These are phyloP conservation scores for Merodon equestris DNA, from an alignment of 2,888 invertebrate genomes.

Conservation along the genomic window DNA sequence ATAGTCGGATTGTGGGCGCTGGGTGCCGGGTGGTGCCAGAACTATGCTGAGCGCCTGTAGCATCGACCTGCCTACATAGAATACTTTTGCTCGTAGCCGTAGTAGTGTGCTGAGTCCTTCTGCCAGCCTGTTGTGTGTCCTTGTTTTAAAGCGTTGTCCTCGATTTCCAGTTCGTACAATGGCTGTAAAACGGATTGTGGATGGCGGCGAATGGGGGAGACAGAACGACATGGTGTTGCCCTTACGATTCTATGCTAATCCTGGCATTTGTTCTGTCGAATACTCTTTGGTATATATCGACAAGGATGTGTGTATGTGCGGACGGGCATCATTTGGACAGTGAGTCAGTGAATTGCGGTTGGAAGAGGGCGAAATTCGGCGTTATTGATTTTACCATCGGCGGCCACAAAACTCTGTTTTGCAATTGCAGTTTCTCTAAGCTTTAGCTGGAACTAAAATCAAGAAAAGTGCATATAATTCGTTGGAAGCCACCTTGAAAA, in stretches of 20 bases:
- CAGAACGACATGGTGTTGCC: conserved; percentile 47
- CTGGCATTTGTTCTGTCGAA: conserved; percentile 64
- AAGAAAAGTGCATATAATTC: too few relatives aligned
- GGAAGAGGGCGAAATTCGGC: not conserved
- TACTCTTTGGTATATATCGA: conserved; percentile 2
- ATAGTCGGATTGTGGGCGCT: conserved; percentile 26
- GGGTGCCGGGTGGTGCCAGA: too few relatives aligned
- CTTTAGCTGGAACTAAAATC: too few relatives aligned
- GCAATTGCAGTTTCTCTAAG: too few relatives aligned
- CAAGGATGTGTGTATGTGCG: conserved; percentile 42
- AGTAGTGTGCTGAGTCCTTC: conserved; percentile 49
- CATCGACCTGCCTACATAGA: conserved; percentile 43
- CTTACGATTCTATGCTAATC: conserved; percentile 62
- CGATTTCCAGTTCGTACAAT: conserved; percentile 50
- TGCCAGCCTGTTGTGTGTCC: conserved; percentile 67
- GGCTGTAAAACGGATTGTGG: too few relatives aligned
- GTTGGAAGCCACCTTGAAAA: too few relatives aligned
- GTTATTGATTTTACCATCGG: not conserved
- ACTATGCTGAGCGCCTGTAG: too few relatives aligned
- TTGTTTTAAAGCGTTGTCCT: conserved; percentile 55
- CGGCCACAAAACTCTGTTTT: too few relatives aligned
- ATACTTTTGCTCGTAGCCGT: conserved; percentile 6
- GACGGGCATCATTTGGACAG: conserved; percentile 5
- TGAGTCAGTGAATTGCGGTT: conserved; percentile 15
- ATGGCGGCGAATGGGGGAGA: conserved; percentile 26